Percentiles rank a stretch among this genome's conserved stretches.
Conservation (phyloP, 2,113 vertebrate genomes). For the Thunnus maccoyii region DNA sequence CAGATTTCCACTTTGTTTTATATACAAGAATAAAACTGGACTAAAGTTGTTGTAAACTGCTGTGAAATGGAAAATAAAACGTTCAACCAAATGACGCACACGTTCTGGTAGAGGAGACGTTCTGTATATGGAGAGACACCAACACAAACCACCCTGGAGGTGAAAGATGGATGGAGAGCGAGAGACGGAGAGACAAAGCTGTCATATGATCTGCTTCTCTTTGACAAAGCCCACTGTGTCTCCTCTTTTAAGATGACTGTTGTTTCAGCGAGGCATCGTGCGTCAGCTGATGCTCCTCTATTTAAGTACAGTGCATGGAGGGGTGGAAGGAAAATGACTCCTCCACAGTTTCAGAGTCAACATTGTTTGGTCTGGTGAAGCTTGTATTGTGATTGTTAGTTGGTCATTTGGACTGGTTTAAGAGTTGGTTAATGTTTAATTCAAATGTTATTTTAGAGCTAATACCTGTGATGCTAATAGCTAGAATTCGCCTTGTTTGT, state of each 20-base stretch:
- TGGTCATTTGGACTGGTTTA: background rate
- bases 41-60: too few species aligned
- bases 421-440: too few species aligned
- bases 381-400: background rate
- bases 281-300: conserved; percentile 59
- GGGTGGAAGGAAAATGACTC: background rate
- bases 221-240: conserved; percentile 67
- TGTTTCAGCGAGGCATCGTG: conserved; percentile 15
- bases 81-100: too few species aligned
- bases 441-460: too few species aligned
- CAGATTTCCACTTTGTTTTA: too few species aligned
- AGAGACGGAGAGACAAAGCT: conserved; percentile 29
- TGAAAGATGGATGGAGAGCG: conserved; percentile 18
- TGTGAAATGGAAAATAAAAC: too few species aligned
- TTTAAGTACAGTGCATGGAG: conserved; percentile 11
- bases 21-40: too few species aligned
- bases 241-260: conserved; percentile 21
- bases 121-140: background rate
- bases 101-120: background rate
- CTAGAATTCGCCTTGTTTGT: too few species aligned
- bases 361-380: background rate
- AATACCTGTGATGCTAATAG: too few species aligned
- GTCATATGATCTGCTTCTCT: conserved; percentile 48
- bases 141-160: background rate
- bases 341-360: background rate